Base-by-base conservation (phyloP, 1,140 invertebrate species). In the Parasteatoda tepidariorum region DNA sequence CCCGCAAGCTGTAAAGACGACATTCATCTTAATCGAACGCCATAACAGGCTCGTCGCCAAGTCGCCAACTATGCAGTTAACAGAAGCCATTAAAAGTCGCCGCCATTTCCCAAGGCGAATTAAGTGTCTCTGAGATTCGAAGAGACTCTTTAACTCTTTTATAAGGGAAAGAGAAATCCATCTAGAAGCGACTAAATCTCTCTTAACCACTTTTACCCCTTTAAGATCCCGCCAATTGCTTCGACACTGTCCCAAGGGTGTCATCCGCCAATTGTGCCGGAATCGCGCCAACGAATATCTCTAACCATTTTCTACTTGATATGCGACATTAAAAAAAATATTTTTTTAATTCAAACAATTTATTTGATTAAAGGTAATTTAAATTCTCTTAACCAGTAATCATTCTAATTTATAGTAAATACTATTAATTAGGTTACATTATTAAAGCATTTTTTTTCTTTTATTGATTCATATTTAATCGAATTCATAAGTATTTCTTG, bases 161-260 rank as follows among this genome's bases (percentile, higher is more conserved):
- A 75, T 62, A 73, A 62, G 59, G 57, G 59, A 75, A 48, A 62
- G 33, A 55, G 73, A 75, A 75, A 75, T 75, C 73, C 73, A 75
- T 75, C 73, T 62, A 57, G 57, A 26, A 57, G 57, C 57, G 59
- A 15, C 73, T 75, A 62, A 75, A 75, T 75, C 73, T 75, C 73
- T 34, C 73, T 75, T 75, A 75, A 75, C 73, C 73, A 75, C 73
- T 75, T 75, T 75, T 75, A 62, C 55, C 57, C 73, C 59, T 62
- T 75, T 62, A 75, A 62, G 73, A 59, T 9, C 26, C 73, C 26
- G 57, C 55, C 73, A 57, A 75, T 75, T 57, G 73, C 62, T 75
- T 62, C 73, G 61, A 57, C 26, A 6, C 73, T 41, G 22, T 62
- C 73, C 73, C 73, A 75, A 18, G 73, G 73, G 73, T 22, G 31